Evolutionary conservation across 2,888 invertebrate species (phyloP), one percentile per base, ranked within the genome.

Genomic region (Metalampra italica): DNA sequence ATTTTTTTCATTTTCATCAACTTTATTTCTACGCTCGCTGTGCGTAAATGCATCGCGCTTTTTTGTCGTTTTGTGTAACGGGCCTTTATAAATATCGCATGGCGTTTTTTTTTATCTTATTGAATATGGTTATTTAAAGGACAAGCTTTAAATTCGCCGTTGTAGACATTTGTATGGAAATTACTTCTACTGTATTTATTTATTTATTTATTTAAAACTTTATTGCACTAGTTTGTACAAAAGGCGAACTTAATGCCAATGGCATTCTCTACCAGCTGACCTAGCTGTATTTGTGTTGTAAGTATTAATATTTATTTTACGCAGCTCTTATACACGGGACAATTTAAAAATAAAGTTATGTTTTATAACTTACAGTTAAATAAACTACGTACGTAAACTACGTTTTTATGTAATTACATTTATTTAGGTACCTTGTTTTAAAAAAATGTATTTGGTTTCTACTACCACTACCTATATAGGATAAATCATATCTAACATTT

Each of bases 31-130:
- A 14, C 15, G 58, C 59, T 42, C 44, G 52, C 45, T 48, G 56
- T 56, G 59, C 62, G 64, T 66, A 62, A 65, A 59, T 56, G 59
- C 49, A 43, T 56, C 36, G 52, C 53, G 54, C 47, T 55, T 61
- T 59, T 59, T 60, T 44, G 43, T 47, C 47, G 37, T 43, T 52
- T 52, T 46, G 54, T 56, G 55, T 64, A 65, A 63, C 65, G 65
- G 65, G 47, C 48, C 47, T 47, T 51, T 50, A 49, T 50, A 59
- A 60, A 60, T 62, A 62, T 62, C 57, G 51, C 57, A 57, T 56
- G 61, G 59, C 57, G 46, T 53, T 57, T 49, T 49, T 41, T 45
- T 49, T 46, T 2, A 14, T 40, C 47, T 47, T 40, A 44, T 44
- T 45, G 41, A 47, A 42, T 45, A 44, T 13, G 43, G 52, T 46